Conservation (phyloP, 1,140 invertebrate genomes). For the Drosophila ironensis region DNA sequence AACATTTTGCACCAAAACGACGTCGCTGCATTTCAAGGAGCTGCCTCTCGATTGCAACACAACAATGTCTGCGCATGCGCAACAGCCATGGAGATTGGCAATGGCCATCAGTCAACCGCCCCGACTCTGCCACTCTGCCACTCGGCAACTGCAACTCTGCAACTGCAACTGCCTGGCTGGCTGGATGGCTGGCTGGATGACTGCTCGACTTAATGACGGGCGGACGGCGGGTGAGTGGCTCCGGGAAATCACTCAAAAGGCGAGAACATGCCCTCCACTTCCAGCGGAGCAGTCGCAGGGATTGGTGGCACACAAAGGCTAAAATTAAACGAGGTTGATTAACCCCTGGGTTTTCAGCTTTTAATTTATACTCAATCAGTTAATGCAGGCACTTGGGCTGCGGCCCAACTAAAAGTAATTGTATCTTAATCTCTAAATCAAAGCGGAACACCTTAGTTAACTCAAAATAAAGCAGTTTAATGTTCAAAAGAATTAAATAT, state of each 20-base stretch:
- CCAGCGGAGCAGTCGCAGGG: neutral
- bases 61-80: conserved; percentile 69
- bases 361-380: neutral
- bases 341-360: neutral
- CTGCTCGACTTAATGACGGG: conserved; percentile 73
- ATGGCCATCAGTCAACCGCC: conserved; percentile 58
- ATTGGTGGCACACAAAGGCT: neutral
- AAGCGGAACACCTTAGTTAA: no score
- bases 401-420: no score
- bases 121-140: conserved; percentile 18
- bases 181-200: conserved; percentile 41
- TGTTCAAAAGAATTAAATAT: no score
- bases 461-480: no score
- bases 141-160: no score
- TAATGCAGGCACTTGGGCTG: no score
- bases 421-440: no score
- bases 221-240: conserved; percentile 30
- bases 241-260: conserved; percentile 36
- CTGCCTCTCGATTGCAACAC: conserved; percentile 23
- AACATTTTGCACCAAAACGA: conserved; percentile 79
- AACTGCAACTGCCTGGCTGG: conserved; percentile 24
- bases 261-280: conserved; percentile 5
- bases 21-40: conserved; percentile 56
- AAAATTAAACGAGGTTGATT: neutral
- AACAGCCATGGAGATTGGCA: conserved; percentile 37